A percentile compares a stretch with the other conserved stretches of the same genome.
These are phyloP conservation scores for Mythimna vitellina DNA, from an alignment of 2,888 invertebrate genomes.

Conservation along the genomic window DNA sequence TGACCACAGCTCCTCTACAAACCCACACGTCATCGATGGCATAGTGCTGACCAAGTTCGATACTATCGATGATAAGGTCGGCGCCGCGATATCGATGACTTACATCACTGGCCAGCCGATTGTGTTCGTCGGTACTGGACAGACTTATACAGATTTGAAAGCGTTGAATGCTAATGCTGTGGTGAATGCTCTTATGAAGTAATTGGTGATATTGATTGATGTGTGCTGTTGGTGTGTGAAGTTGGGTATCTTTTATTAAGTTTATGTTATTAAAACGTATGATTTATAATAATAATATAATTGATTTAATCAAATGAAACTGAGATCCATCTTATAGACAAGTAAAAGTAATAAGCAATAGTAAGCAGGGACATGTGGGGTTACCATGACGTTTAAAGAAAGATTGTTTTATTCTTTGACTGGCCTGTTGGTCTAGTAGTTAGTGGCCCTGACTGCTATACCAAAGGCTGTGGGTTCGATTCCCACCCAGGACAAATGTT, in stretches of 20 bases:
- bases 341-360: no score
- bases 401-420: no score
- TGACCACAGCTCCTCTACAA: conserved; percentile 94
- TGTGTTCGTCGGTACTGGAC: conserved; percentile 99
- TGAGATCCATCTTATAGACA: no score
- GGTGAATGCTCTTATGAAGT: conserved; percentile 98
- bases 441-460: no score
- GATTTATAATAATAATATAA: no score
- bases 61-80: conserved; percentile 99
- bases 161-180: conserved; percentile 99
- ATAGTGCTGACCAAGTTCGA: conserved; percentile 99
- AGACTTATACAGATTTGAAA: conserved; percentile 99
- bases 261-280: conserved; percentile 8
- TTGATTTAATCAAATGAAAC: no score
- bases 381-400: no score
- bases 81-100: conserved; percentile 99
- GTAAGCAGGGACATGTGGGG: no score
- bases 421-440: no score
- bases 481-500: no score
- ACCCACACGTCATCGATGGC: conserved; percentile 98
- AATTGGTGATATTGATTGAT: conserved; percentile 61
- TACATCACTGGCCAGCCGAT: conserved; percentile 99
- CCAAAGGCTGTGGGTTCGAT: no score
- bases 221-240: conserved; percentile 52
- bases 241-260: background rate